Evolutionary conservation across 2,113 vertebrate species (phyloP).

Genomic region (Microcebus jonahi): DNA sequence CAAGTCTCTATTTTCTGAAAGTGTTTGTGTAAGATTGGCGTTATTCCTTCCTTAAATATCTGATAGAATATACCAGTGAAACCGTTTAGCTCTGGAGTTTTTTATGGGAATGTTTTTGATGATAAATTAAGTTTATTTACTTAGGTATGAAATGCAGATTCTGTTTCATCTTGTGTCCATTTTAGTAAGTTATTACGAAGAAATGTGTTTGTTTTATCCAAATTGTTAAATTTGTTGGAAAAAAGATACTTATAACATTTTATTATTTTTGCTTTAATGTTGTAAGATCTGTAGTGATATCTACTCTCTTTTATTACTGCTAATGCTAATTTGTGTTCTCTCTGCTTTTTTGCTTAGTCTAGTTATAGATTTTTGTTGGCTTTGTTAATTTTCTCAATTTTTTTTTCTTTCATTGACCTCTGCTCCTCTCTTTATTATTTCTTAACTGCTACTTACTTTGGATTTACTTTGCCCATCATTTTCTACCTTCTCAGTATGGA

Average conservation of each 20-base stretch:
- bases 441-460: not conserved
- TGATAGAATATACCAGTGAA: not conserved
- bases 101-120: not conserved
- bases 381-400: not conserved
- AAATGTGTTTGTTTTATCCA: not conserved
- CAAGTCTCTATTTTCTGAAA: slow-evolving; percentile 22
- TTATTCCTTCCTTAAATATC: not conserved
- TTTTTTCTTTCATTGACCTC: not conserved
- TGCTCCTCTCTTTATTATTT: not conserved
- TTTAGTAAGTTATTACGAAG: not conserved
- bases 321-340: not conserved
- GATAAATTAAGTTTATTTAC: slow-evolving; percentile 1
- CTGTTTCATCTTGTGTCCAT: not conserved
- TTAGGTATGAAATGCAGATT: not conserved
- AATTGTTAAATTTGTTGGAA: not conserved
- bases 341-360: not conserved
- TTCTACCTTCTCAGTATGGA: not conserved
- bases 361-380: not conserved
- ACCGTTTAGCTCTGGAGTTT: not conserved
- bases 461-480: not conserved
- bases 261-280: slow-evolving; percentile 30
- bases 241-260: not conserved
- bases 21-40: not conserved
- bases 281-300: not conserved
- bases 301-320: not conserved